A percentile compares a stretch with the other conserved stretches of the same genome.
Evolutionary conservation across 2,113 vertebrate species (phyloP).

Genomic region (Cygnus atratus): DNA sequence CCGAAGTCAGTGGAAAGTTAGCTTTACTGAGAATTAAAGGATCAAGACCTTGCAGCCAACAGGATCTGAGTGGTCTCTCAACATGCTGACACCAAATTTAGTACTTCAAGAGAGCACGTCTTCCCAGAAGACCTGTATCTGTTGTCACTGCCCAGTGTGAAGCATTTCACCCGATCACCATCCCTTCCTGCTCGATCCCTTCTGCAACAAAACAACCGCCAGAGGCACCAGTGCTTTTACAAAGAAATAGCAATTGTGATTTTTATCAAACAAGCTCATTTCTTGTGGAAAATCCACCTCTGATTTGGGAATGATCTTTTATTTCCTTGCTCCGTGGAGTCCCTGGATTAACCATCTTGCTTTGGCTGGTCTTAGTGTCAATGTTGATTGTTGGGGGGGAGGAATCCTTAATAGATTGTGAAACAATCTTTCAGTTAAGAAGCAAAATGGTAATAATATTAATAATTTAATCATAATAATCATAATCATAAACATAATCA

Average conservation of each 20-base stretch:
- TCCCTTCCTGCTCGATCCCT: background rate
- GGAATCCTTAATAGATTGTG: slow-evolving; percentile 47
- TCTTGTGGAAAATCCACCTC: background rate
- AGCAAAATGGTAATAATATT: slow-evolving; percentile 37
- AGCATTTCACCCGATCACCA: background rate
- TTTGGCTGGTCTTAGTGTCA: slow-evolving; percentile 16
- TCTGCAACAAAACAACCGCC: background rate
- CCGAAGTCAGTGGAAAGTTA: background rate
- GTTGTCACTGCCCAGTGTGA: background rate
- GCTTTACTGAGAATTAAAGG: background rate
- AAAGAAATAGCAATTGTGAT: background rate
- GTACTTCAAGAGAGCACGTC: background rate
- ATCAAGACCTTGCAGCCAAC: background rate
- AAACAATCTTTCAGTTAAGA: slow-evolving; percentile 45
- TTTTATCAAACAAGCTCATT: background rate
- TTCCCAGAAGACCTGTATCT: background rate
- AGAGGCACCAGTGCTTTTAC: background rate
- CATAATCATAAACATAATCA: background rate
- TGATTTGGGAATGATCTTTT: background rate
- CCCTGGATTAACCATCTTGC: slow-evolving; percentile 1
- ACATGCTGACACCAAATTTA: background rate
- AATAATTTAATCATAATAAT: background rate
- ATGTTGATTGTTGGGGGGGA: background rate
- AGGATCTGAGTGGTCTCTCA: background rate
- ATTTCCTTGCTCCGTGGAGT: background rate